Percentiles rank a stretch among this genome's conserved stretches.
phyloP scores from a whole-genome alignment of 2,888 invertebrate genomes.

The Epinotia ramella region DNA sequence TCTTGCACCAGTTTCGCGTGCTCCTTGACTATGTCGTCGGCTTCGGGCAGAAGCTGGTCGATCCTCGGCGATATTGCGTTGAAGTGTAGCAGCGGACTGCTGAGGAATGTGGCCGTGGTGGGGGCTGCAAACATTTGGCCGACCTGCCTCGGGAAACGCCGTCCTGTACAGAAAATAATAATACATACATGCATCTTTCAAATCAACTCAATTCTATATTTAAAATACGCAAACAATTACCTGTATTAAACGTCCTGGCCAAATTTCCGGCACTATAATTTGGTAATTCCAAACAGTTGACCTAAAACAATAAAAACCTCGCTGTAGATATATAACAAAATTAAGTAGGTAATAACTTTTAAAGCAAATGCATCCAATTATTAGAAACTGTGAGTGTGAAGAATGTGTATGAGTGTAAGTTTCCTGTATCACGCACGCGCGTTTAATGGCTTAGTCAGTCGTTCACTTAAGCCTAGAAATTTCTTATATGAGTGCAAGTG shows the following conservation, averaged over 20 bases:
- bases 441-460: not conserved
- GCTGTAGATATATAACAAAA: not conserved
- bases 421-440: constrained; percentile 1
- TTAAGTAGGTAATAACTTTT: not conserved
- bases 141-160: constrained; percentile 47
- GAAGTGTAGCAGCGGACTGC: constrained; percentile 50
- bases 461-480: not conserved
- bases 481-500: not conserved
- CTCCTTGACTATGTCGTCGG: constrained; percentile 72
- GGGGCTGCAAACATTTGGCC: constrained; percentile 39
- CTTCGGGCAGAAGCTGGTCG: constrained; percentile 58
- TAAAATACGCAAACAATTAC: constrained; percentile 52
- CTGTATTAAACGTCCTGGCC: constrained; percentile 59
- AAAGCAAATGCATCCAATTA: not conserved
- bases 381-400: constrained; percentile 8
- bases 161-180: constrained; percentile 48
- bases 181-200: not conserved
- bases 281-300: constrained; percentile 71
- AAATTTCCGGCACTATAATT: constrained; percentile 53
- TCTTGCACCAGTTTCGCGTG: constrained; percentile 80
- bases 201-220: not conserved
- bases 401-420: not conserved
- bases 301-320: constrained; percentile 61
- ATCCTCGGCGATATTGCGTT: constrained; percentile 57
- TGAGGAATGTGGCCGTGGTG: constrained; percentile 46